phyloP scores from a whole-genome alignment of 2,797 vertebrate genomes.

The Distichodus sexfasciatus region DNA sequence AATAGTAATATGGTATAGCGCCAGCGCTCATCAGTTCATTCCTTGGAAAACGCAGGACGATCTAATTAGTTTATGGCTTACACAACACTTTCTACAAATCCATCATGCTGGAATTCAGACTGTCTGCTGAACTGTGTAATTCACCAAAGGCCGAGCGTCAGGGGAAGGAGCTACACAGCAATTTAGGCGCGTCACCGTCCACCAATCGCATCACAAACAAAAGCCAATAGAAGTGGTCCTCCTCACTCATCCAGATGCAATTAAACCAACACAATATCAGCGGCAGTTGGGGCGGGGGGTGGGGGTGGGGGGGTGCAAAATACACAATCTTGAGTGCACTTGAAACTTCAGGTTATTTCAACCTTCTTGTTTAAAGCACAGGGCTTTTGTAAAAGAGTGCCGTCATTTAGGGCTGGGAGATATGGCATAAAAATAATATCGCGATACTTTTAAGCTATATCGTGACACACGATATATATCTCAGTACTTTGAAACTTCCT shows the following conservation, averaged over 20 bases:
- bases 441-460: too few relatives aligned
- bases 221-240: not conserved
- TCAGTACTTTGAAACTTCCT: too few relatives aligned
- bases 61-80: conserved; percentile 5
- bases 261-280: conserved; percentile 25
- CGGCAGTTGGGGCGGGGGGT: not conserved
- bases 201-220: conserved; percentile 7
- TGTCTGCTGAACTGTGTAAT: conserved; percentile 24
- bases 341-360: not conserved
- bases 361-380: not conserved
- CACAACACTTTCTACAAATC: conserved; percentile 13
- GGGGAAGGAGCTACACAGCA: not conserved
- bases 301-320: not conserved
- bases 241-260: conserved; percentile 15
- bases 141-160: conserved; percentile 13
- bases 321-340: too few relatives aligned
- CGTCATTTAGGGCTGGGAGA: too few relatives aligned
- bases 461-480: too few relatives aligned
- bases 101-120: conserved; percentile 4
- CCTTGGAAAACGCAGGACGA: not conserved
- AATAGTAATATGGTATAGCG: not conserved
- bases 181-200: not conserved
- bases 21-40: not conserved
- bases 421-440: too few relatives aligned
- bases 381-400: too few relatives aligned